These are phyloP conservation scores for Coendou prehensilis DNA, from an alignment of 2,797 vertebrate genomes.

Conservation along the genomic window DNA sequence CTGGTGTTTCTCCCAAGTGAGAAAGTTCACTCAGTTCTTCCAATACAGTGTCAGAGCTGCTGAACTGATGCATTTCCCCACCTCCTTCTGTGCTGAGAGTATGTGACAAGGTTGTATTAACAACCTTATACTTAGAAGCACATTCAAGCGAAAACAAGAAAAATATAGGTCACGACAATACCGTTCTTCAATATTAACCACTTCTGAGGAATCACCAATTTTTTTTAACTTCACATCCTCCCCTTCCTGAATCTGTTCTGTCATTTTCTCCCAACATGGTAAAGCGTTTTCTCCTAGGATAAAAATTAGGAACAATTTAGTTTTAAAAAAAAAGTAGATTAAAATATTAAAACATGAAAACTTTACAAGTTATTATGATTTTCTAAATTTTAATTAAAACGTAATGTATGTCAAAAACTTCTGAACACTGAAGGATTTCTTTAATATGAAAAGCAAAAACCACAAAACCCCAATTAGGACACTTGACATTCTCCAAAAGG, in stretches of 20 bases:
- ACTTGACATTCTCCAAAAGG: constrained; percentile 32
- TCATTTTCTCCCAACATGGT: constrained; percentile 83
- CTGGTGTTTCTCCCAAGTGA: not conserved
- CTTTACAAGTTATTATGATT: constrained; percentile 43
- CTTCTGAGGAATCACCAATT: constrained; percentile 67
- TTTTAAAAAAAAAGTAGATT: constrained; percentile 13
- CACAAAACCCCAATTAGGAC: constrained; percentile 25
- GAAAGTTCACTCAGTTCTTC: not conserved
- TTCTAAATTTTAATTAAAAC: not conserved
- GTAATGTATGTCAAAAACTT: constrained; percentile 10
- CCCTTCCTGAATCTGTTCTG: constrained; percentile 74
- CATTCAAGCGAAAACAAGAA: constrained; percentile 60
- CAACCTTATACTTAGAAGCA: constrained; percentile 21
- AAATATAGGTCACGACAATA: constrained; percentile 68
- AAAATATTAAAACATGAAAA: constrained; percentile 61
- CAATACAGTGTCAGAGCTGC: constrained; percentile 5
- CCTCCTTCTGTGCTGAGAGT: not conserved
- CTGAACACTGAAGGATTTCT: constrained; percentile 50
- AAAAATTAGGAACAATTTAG: constrained; percentile 76
- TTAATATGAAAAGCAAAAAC: constrained; percentile 54
- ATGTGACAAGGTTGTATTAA: not conserved
- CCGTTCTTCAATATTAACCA: constrained; percentile 89
- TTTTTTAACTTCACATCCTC: constrained; percentile 66
- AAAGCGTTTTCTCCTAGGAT: constrained; percentile 82
- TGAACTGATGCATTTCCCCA: not conserved